phyloP scores from a whole-genome alignment of 2,888 invertebrate species.

The Epinotia brunnichana region DNA sequence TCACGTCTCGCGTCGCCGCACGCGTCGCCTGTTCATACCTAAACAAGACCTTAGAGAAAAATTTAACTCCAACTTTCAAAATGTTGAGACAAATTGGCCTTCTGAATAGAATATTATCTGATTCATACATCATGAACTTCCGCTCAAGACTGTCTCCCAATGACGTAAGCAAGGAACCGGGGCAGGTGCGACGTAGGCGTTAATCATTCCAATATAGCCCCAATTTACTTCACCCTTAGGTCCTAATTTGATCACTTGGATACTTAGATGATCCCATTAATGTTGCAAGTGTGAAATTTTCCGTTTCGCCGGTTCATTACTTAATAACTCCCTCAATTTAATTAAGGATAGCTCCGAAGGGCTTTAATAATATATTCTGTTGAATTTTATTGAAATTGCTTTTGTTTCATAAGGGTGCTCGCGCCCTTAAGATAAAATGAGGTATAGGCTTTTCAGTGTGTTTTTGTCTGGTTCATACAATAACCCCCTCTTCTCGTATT shows the following conservation, averaged over 20 bases:
- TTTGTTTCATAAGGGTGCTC: constrained; percentile 9
- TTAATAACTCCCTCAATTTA: constrained; percentile 29
- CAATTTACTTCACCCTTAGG: neutral
- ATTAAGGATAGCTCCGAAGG: constrained; percentile 32
- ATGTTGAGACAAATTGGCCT: neutral
- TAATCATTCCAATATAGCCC: constrained; percentile 2
- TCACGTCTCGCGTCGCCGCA: no score
- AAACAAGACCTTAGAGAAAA: no score
- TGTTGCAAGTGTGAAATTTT: constrained; percentile 39
- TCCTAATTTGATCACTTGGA: neutral
- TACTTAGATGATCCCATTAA: constrained; percentile 32
- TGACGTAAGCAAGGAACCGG: constrained; percentile 21
- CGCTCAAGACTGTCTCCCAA: neutral
- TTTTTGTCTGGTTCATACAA: neutral
- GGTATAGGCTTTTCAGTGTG: constrained; percentile 6
- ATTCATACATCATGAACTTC: constrained; percentile 3
- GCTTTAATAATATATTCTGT: constrained; percentile 30
- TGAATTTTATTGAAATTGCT: constrained; percentile 28
- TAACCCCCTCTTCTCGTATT: no score
- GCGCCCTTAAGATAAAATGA: neutral
- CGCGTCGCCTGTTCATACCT: no score
- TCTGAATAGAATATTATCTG: neutral
- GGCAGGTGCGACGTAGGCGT: constrained; percentile 2
- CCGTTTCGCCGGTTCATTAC: constrained; percentile 25
- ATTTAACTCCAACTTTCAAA: neutral